Conservation (phyloP, 2,113 vertebrate genomes). For the Phylloscopus trochiloides region DNA sequence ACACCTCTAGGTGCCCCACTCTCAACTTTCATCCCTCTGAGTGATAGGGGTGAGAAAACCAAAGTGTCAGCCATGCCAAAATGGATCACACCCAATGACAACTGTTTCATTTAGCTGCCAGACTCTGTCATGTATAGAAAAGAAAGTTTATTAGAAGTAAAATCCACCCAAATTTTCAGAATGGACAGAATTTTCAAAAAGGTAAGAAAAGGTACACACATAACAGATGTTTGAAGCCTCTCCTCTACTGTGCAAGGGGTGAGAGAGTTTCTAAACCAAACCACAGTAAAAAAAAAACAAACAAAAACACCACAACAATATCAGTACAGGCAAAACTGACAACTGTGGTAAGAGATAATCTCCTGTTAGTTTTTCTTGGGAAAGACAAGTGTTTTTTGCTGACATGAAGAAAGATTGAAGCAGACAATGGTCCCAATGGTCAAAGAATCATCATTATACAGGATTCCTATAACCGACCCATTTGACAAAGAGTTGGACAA, state of each 20-base stretch:
- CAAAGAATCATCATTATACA: not conserved
- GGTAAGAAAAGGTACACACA: not conserved
- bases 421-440: not conserved
- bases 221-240: not conserved
- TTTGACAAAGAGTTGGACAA: not conserved
- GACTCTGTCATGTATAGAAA: not conserved
- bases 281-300: not conserved
- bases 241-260: not conserved
- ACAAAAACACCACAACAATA: not conserved
- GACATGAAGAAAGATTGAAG: not conserved
- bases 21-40: not conserved
- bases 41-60: not conserved
- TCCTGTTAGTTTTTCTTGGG: not conserved
- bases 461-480: not conserved
- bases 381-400: not conserved
- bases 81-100: not conserved
- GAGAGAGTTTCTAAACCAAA: not conserved
- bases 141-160: not conserved
- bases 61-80: not conserved
- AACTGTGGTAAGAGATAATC: not conserved
- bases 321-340: not conserved
- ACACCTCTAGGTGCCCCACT: not conserved
- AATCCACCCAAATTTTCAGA: not conserved
- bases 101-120: not conserved
- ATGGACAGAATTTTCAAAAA: not conserved